Evolutionary conservation across 2,888 invertebrate species (phyloP), one percentile per base, ranked within the genome.

Genomic region (Dilophus febrilis): DNA sequence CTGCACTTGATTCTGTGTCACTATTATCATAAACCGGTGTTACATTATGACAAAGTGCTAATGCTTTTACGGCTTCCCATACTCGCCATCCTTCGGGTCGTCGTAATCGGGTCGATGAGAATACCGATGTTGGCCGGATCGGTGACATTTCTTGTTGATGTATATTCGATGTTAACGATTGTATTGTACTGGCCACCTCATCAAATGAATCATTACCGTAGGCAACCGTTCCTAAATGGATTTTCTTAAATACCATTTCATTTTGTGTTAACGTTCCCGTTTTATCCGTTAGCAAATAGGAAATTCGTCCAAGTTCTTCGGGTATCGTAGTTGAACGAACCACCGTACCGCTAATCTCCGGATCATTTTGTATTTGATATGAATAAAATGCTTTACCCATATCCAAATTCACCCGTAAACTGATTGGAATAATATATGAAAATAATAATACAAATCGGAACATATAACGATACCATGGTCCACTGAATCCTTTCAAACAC

Each of bases 381-480:
- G 97, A 90, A 62, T 97, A 99, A 57, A 85, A 92, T 0, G 86
- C 83, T 65, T 99, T 98, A 2, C 95, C 97, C 87, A 99, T 90
- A 55, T 98, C 98, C 49, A 98, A 69, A 65, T 99, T 99, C 1
- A 99, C 97, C 46, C 98, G 71, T 53, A 98, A 74, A 66, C 95
- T 94, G 51, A 98, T 92, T 13, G 98, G 98, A 55, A 98, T 95
- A 52, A 98, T 98, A 65, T 98, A 99, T 0, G 98, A 98, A 66
- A 98, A 98, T 14, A 98, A 72, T 33, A 98, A 70, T 39, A 98
- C 78, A 56, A 98, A 98, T 53, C 98, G 71, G 66, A 97, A 92
- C 70, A 95, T 75, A 62, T 98, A 97, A 51, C 85, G 44, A 35
- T 88, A 92, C 97, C 95, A 97, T 10, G 90, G 91, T 0, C 95